Conservation (phyloP, 2,888 invertebrate species). For the Noctua janthe region DNA sequence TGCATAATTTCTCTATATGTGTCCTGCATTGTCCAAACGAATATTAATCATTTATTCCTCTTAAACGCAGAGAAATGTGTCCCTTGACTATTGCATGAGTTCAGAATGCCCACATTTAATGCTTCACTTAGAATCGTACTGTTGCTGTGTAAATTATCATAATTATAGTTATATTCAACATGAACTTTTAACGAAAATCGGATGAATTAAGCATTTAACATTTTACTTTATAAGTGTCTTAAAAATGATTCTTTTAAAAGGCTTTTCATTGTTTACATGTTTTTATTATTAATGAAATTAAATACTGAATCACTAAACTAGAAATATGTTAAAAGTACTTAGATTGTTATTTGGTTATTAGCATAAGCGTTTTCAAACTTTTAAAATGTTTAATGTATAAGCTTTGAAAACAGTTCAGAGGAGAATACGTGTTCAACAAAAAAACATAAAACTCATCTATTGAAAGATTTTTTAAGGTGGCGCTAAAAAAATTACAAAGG, state of each 20-base stretch:
- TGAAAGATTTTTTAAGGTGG: neutral
- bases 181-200: neutral
- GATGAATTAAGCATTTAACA: neutral
- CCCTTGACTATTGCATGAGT: conserved; percentile 17
- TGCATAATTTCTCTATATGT: conserved; percentile 16
- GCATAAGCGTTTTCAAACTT: neutral
- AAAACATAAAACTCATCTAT: neutral
- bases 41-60: conserved; percentile 11
- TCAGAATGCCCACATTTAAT: conserved; percentile 10
- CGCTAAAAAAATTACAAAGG: neutral
- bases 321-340: conserved; percentile 1
- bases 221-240: neutral
- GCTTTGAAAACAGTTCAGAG: neutral
- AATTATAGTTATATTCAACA: neutral
- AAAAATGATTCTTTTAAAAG: neutral
- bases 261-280: neutral
- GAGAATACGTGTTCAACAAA: neutral
- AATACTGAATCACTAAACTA: neutral
- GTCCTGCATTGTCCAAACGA: conserved; percentile 9
- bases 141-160: neutral
- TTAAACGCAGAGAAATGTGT: conserved; percentile 29
- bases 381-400: conserved; percentile 12
- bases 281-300: neutral
- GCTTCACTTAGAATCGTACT: neutral
- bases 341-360: conserved; percentile 12